These are phyloP conservation scores for Pteria penguin DNA, from an alignment of 2,888 invertebrate species.

Conservation along the genomic window DNA sequence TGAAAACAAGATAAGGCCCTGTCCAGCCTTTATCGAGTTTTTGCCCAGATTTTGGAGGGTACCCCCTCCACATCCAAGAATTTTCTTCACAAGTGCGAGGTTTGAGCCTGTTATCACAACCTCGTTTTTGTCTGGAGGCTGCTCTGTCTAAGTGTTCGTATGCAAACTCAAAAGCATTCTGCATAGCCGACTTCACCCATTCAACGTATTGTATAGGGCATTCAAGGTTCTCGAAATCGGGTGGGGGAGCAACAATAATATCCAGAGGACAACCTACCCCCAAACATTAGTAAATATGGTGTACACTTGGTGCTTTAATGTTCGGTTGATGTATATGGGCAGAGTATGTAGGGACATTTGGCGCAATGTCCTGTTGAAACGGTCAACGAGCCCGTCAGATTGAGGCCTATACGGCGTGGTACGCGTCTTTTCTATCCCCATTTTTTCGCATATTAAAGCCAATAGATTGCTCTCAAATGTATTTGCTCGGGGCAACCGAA, in stretches of 20 bases:
- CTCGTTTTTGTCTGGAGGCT: conserved; percentile 39
- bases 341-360: conserved; percentile 39
- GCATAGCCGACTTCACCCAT: conserved; percentile 33
- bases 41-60: conserved; percentile 40
- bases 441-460: conserved; percentile 34
- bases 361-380: conserved; percentile 43
- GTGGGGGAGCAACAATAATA: conserved; percentile 35
- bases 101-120: conserved; percentile 42
- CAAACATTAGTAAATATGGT: conserved; percentile 47
- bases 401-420: conserved; percentile 48
- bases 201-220: conserved; percentile 39
- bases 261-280: conserved; percentile 47
- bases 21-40: conserved; percentile 43
- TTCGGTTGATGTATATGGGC: conserved; percentile 43
- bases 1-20: conserved; percentile 37
- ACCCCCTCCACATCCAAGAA: conserved; percentile 44
- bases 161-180: conserved; percentile 33
- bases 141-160: conserved; percentile 36
- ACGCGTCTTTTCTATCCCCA: conserved; percentile 47
- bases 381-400: conserved; percentile 47
- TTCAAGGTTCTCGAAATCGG: conserved; percentile 2
- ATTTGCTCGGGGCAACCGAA: conserved; percentile 47
- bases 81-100: conserved; percentile 22
- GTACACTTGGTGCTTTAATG: conserved; percentile 47
- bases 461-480: conserved; percentile 52